Conservation (phyloP, 2,888 invertebrate species). For the Saturnia japonica region DNA sequence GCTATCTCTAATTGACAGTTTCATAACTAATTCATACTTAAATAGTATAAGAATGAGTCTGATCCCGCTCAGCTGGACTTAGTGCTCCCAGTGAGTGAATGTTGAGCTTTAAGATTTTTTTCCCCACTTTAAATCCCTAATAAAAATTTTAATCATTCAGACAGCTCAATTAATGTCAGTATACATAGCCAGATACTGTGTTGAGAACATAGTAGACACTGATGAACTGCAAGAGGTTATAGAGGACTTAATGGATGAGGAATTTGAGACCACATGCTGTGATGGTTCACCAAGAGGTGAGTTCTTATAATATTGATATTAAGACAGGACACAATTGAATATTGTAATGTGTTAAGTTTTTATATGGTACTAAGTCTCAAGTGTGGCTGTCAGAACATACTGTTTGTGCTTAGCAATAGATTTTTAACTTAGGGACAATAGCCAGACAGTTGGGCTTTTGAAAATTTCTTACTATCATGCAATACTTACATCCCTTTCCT, state of each 20-base stretch:
- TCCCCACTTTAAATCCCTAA: background rate
- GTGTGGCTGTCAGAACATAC: too few species aligned
- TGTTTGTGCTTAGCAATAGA: too few species aligned
- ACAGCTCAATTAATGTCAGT: constrained; percentile 84
- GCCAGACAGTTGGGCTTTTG: too few species aligned
- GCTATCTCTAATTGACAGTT: too few species aligned
- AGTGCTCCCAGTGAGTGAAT: background rate
- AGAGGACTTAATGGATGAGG: constrained; percentile 87
- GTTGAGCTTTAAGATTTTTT: background rate
- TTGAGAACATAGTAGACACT: constrained; percentile 81
- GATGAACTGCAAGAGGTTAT: constrained; percentile 84
- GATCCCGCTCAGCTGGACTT: background rate
- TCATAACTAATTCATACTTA: too few species aligned
- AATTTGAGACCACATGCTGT: constrained; percentile 87
- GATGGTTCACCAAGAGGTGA: constrained; percentile 85
- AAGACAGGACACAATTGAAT: too few species aligned
- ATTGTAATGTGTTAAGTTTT: too few species aligned
- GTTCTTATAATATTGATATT: background rate
- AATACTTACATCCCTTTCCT: too few species aligned
- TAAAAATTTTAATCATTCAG: constrained; percentile 57
- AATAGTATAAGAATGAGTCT: too few species aligned
- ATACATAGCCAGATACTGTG: constrained; percentile 84
- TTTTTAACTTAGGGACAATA: too few species aligned
- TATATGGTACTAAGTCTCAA: too few species aligned
- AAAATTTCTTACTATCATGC: too few species aligned